Evolutionary conservation across 2,113 vertebrate genomes (phyloP), one percentile per base, ranked within the genome.

Genomic region (Eubucco bourcierii): DNA sequence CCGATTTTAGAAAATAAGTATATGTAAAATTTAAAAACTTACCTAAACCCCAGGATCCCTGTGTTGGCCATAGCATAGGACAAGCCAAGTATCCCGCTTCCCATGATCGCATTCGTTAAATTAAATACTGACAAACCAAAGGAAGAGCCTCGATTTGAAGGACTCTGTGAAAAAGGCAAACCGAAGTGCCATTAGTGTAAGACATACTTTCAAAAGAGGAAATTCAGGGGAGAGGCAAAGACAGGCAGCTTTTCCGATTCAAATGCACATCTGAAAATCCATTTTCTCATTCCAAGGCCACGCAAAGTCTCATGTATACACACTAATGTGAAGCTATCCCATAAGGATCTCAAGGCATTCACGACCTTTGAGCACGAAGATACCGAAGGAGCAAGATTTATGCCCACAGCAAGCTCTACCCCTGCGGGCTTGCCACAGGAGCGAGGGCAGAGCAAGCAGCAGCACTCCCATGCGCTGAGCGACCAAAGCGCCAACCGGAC

Each of bases 21-120:
- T 6, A 41, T 1, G 0, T 10, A 65, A 46, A 58, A 86, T 14
- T 9, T 3, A 10, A 53, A 39, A 58, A 91, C 98, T 97, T 96
- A 99, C 99, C 98, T 98, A 97, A 99, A 99, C 60, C 98, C 98
- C 72, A 99, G n/a, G 66, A 99, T 97, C 61, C 99, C 99, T 2
- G 98, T 99, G 94, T 93, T 98, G 44, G 99, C 98, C 99, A 99
- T 99, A 44, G 98, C 98, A 81, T 98, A 99, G 50, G 99, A 98
- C 50, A 99, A 98, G 24, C 99, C 99, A 70, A 99, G 98, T 75
- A 99, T 99, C 14, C 99, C 99, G 65, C 99, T 99, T 81, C 99
- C 99, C 98, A 99, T 99, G 95, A 99, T 99, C 3, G 99, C 99
- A 37, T 99, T 99, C 98, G 99, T 99, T 95, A 99, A 91, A 96